Evolutionary conservation across 2,113 vertebrate species (phyloP), one percentile per base, ranked within the genome.

Genomic region (Todiramphus saurophagus): DNA sequence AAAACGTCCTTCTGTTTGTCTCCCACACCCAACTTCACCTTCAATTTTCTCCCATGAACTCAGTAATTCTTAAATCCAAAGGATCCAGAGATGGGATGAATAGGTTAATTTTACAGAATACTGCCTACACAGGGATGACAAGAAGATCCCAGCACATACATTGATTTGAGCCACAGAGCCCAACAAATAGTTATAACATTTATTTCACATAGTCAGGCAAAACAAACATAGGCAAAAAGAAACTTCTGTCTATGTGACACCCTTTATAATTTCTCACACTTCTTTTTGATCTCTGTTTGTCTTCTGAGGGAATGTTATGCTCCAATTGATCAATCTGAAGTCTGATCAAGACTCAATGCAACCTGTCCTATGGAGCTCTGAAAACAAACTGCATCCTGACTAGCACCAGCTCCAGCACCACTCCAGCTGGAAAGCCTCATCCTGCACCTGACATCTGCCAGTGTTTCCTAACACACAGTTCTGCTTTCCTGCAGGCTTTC

Each of bases 241-340:
- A 37, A 37, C 37, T 37, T 37, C 37, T 37, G 37, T 37, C 37
- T 59, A 0, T 17, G 6, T 31, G 16, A 8, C 1, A 1, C 63
- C 10, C 30, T 75, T 90, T 39, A 41, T 21, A 1, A 27, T 37
- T 55, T 84, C 10, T 41, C n/a, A 28, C 46, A 41, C 16, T 31
- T 51, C 12, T 83, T 87, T 67, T 44, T 58, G 39, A 30, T 39
- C 50, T 70, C 59, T 16, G 1, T 66, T 70, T 70, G 25, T 25
- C 51, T 75, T 87, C 62, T 55, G 46, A 85, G 11, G 13, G 41
- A 64, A 72, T 64, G 93, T 77, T 39, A 77, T 0, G 16, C 35
- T 84, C 64, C 0, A 2, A 13, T 4, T 73, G 44, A 91, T 8
- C 30, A 23, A 17, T 28, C 0, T 43, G 27, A 81, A 89, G 44